These are phyloP conservation scores for Ichneumon xanthorius DNA, from an alignment of 2,888 invertebrate genomes.

Conservation along the genomic window DNA sequence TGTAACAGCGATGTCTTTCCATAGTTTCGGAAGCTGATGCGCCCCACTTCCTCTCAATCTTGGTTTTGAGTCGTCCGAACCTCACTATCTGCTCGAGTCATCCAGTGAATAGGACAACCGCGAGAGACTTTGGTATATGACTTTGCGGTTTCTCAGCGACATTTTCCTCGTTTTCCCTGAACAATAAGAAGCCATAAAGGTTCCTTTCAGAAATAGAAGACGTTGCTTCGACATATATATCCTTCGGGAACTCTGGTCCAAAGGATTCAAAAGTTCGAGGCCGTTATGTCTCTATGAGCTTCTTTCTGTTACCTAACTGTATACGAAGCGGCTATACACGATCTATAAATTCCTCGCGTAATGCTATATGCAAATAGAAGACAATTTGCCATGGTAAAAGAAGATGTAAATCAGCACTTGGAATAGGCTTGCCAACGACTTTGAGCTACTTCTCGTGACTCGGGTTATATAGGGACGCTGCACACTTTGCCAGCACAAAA, in stretches of 20 bases:
- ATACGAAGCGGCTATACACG: background rate
- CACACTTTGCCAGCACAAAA: background rate
- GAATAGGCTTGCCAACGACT: background rate
- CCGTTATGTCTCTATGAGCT: background rate
- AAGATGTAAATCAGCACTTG: background rate
- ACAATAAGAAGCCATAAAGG: conserved; percentile 23
- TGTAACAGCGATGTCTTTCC: conserved; percentile 36
- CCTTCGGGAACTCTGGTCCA: background rate
- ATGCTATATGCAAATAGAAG: background rate
- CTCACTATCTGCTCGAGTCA: background rate
- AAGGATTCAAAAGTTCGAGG: background rate
- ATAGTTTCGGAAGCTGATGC: conserved; percentile 56
- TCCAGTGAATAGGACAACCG: conserved; percentile 27
- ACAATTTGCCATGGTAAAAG: background rate
- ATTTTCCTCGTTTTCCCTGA: background rate
- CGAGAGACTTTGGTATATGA: conserved; percentile 1
- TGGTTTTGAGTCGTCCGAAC: background rate
- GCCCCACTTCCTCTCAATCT: conserved; percentile 21
- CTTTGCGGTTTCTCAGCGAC: background rate
- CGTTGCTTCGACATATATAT: background rate
- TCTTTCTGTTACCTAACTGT: background rate
- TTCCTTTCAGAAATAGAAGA: background rate
- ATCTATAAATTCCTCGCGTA: background rate
- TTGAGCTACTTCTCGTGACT: background rate
- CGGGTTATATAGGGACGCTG: background rate